Percentiles rank a stretch among this genome's conserved stretches.
These are phyloP conservation scores for Thera britannica DNA, from an alignment of 2,888 invertebrate species.

Conservation along the genomic window DNA sequence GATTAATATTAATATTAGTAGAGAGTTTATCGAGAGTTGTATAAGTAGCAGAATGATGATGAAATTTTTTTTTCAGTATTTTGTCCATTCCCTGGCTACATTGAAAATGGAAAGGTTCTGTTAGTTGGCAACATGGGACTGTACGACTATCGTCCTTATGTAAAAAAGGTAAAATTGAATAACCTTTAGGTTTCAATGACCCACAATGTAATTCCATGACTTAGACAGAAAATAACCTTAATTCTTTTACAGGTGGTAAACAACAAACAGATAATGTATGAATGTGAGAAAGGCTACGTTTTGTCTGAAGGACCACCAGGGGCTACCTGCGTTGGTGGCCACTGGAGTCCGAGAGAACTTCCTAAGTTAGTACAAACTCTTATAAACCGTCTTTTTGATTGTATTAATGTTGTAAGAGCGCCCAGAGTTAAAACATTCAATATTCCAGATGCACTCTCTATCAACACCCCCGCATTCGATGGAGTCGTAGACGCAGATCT, in stretches of 20 bases:
- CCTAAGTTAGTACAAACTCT: slow-evolving; percentile 85
- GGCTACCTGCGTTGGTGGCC: slow-evolving; percentile 97
- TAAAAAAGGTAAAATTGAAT: slow-evolving; percentile 86
- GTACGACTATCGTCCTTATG: slow-evolving; percentile 97
- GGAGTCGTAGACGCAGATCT: slow-evolving; percentile 89
- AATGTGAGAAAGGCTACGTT: slow-evolving; percentile 96
- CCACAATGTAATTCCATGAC: background rate
- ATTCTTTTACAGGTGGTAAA: slow-evolving; percentile 86
- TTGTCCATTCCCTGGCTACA: slow-evolving; percentile 96
- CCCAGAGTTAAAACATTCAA: too few species aligned
- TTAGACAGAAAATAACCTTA: background rate
- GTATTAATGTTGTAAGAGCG: too few species aligned
- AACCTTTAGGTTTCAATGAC: slow-evolving; percentile 54
- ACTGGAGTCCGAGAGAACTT: slow-evolving; percentile 95
- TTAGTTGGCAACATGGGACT: slow-evolving; percentile 98
- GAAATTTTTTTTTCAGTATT: slow-evolving; percentile 86
- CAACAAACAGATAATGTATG: slow-evolving; percentile 98
- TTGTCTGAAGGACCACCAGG: slow-evolving; percentile 95
- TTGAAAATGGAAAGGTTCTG: slow-evolving; percentile 95
- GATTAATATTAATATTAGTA: too few species aligned
- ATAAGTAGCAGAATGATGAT: too few species aligned
- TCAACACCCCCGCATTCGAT: slow-evolving; percentile 93
- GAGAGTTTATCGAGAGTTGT: too few species aligned
- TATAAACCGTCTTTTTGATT: too few species aligned
- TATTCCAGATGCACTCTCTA: slow-evolving; percentile 89